Conservation (phyloP, 2,888 invertebrate genomes). For the Halocaridina rubra region DNA sequence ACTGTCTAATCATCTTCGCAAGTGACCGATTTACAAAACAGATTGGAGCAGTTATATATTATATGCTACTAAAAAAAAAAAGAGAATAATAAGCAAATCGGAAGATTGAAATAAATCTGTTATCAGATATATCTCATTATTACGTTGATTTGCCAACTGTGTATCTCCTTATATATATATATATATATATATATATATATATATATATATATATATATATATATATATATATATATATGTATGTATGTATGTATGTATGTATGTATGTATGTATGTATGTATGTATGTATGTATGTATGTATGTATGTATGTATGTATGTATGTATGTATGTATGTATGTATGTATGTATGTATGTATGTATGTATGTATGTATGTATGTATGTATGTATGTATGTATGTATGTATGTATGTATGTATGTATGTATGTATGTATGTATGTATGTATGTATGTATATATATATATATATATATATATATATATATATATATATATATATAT, state of each 20-base stretch:
- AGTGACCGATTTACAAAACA: no score
- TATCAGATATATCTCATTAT: no score
- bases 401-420: neutral
- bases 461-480: constrained; percentile 29
- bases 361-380: neutral
- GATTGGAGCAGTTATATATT: no score
- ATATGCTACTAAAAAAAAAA: neutral
- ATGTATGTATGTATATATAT: no score
- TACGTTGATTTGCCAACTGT: no score
- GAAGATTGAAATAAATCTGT: neutral
- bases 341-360: no score
- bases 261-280: neutral
- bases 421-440: neutral
- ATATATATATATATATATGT: neutral
- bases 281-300: neutral
- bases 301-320: neutral
- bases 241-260: neutral
- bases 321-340: no score
- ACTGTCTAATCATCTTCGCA: no score
- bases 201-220: constrained; percentile 1
- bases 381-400: neutral
- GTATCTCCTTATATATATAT: no score
- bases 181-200: constrained; percentile 1
- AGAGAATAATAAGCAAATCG: neutral
- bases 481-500: neutral